These are phyloP conservation scores for Asobara japonica DNA, from an alignment of 1,140 invertebrate species.

Conservation along the genomic window DNA sequence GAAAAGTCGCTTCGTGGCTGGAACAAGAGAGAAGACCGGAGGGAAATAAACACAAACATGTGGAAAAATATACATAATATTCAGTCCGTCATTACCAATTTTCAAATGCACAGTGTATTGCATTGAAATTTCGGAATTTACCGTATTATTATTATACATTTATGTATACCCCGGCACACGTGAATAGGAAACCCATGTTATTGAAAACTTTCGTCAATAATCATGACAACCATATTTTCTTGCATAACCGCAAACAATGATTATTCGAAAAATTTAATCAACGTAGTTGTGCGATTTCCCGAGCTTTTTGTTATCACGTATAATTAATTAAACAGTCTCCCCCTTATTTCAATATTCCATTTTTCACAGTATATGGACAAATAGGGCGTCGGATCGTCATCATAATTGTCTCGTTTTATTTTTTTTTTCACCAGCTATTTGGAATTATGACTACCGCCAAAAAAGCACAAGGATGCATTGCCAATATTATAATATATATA, in stretches of 20 bases:
- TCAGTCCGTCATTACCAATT: too few relatives aligned
- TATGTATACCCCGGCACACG: neutral
- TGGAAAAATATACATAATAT: too few relatives aligned
- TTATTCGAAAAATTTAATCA: neutral
- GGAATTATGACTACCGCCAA: neutral
- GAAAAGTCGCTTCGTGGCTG: too few relatives aligned
- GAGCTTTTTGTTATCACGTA: neutral
- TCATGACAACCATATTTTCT: neutral
- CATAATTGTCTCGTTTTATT: neutral
- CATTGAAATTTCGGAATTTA: too few relatives aligned
- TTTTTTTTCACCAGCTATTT: neutral
- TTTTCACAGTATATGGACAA: neutral
- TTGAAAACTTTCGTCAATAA: neutral
- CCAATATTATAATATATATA: neutral
- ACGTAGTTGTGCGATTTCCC: neutral
- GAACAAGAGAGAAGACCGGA: too few relatives aligned
- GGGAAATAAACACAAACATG: too few relatives aligned
- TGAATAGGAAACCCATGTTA: neutral
- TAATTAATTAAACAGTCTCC: neutral
- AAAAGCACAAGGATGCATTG: neutral
- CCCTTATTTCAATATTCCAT: neutral
- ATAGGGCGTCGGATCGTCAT: neutral
- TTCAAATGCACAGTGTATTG: too few relatives aligned
- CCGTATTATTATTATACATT: too few relatives aligned
- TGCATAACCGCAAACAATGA: neutral